Evolutionary conservation across 2,797 vertebrate genomes (phyloP).

Genomic region (Stomatorhinus walkeri): DNA sequence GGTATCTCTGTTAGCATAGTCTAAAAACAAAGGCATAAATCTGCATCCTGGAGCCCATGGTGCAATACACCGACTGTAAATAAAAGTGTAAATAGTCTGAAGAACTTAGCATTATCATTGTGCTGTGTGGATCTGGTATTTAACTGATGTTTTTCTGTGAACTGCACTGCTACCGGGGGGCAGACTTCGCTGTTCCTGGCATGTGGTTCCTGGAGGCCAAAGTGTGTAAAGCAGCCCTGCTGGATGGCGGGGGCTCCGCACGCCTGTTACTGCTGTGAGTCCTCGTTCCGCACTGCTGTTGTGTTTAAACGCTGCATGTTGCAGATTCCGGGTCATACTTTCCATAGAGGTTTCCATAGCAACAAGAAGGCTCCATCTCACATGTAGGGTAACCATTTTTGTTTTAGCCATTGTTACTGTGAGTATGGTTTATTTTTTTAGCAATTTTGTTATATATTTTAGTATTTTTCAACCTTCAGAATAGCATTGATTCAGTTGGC

Average conservation of each 20-base stretch:
- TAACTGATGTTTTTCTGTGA: slow-evolving; percentile 63
- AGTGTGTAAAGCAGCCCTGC: slow-evolving; percentile 69
- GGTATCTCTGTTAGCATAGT: slow-evolving; percentile 28
- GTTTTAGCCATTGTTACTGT: neutral
- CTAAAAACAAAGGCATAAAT: neutral
- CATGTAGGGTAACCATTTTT: neutral
- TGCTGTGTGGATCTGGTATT: neutral
- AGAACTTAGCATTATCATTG: neutral
- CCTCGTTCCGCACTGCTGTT: neutral
- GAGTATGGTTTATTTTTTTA: neutral
- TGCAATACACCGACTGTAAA: neutral
- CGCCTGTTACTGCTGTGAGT: slow-evolving; percentile 67
- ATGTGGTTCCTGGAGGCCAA: slow-evolving; percentile 69
- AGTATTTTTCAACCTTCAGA: slow-evolving; percentile 21
- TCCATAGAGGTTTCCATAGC: slow-evolving; percentile 14
- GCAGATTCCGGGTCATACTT: neutral
- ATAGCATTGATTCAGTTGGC: neutral
- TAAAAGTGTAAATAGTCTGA: neutral
- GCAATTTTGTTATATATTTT: neutral
- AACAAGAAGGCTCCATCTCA: slow-evolving; percentile 7
- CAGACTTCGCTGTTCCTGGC: slow-evolving; percentile 80
- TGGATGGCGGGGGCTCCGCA: slow-evolving; percentile 68
- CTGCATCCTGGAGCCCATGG: neutral
- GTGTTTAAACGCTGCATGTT: too few species aligned
- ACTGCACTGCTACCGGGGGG: slow-evolving; percentile 64